Base-by-base conservation (phyloP, 2,797 vertebrate species). In the Darevskia mixta region DNA sequence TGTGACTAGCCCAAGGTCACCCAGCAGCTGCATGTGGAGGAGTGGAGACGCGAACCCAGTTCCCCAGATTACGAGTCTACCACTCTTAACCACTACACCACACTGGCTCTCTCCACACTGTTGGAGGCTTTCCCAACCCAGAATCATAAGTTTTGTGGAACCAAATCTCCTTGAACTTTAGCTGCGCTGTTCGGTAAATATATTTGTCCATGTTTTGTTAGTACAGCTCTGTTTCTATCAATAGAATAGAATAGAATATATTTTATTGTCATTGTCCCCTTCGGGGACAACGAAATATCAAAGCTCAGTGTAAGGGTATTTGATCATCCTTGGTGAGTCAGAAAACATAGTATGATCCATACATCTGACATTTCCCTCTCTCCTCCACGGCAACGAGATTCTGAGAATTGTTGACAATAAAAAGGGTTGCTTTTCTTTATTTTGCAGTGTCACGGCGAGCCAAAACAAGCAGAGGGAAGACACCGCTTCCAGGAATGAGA, bases 381-480 rank as follows among this genome's bases (percentile, higher is more conserved):
- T 86, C 66, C 78, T 72, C 86, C 79, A 43, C 61, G 67, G 49
- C 18, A 0, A 2, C 5, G 13, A 5, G 43, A 41, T 89, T 90
- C 87, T 10, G 0, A 23, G 77, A 92, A 94, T 90, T 0, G 5
- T n/a, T 86, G 0, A 87, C 2, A 49, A 45, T 1, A 23, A 45
- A n/a, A 45, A 88, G 10, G 0, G 0, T 45, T 11, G 73, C 20
- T 90, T 86, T 82, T 23, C 35, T 0, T 55, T 79, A 76, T 45
- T 88, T 92, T 82, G 32, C 80, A 80, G 66, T 80, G 89, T 45
- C 79, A 90, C 29, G 23, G 85, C 27, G 73, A 87, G 87, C 35
- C 91, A 93, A 88, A 87, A 91, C 83, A 92, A 90, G 85, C 90
- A 95, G 88, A 94, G 87, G 83, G 66, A 81, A 82, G 89, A 72